These are phyloP conservation scores for Cantharis flavilabris DNA, from an alignment of 2,888 invertebrate species.

Conservation along the genomic window DNA sequence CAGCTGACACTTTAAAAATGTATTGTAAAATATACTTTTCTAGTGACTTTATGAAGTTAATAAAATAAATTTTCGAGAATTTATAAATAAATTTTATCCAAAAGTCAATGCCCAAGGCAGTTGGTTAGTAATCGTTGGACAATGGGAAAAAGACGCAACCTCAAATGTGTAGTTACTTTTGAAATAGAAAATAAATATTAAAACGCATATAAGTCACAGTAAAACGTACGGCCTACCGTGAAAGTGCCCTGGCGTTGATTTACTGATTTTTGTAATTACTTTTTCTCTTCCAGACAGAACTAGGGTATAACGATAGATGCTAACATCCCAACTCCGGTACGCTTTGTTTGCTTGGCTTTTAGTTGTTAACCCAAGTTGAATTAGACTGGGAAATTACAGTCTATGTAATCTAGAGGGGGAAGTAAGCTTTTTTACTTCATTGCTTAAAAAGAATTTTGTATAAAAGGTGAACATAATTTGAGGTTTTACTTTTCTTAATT, in stretches of 20 bases:
- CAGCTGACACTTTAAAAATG: neutral
- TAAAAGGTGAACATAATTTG: conserved; percentile 14
- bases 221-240: conserved; percentile 13
- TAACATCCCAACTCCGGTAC: conserved; percentile 16
- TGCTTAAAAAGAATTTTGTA: conserved; percentile 23
- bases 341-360: conserved; percentile 29
- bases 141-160: neutral
- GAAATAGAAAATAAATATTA: neutral
- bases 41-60: too few relatives aligned
- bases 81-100: too few relatives aligned
- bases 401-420: conserved; percentile 28
- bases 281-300: conserved; percentile 21
- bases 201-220: conserved; percentile 7
- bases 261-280: conserved; percentile 33
- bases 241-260: conserved; percentile 29
- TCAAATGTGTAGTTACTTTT: neutral
- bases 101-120: too few relatives aligned
- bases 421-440: conserved; percentile 32
- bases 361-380: conserved; percentile 29
- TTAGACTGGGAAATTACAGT: conserved; percentile 31
- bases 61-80: too few relatives aligned
- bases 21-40: neutral
- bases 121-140: neutral
- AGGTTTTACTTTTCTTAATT: neutral
- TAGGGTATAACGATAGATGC: conserved; percentile 21